Base-by-base conservation (phyloP, 2,888 invertebrate species). In the Abscondita cerata region DNA sequence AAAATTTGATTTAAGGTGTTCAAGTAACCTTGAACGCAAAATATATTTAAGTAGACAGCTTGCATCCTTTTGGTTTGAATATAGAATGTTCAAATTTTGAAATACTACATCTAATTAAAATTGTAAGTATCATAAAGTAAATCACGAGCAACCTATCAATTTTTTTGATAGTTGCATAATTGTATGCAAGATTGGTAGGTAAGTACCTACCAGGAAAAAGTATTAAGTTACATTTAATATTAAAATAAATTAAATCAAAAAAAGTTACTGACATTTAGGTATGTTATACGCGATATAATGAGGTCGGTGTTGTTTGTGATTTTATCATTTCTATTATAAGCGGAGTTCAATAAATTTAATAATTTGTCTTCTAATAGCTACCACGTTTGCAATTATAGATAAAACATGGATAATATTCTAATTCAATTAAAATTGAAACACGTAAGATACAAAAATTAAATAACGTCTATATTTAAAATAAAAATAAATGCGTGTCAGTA, bases 251-350 rank as follows among this genome's bases (percentile, higher is more conserved):
- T 11, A 48, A 54, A 47, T 54, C 53, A 47, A 54, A 62, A 64
- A 66, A 59, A 58, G 52, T 65, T 52, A 47, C 65, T 69, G 69
- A 69, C 69, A 69, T 69, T 69, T 69, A 68, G 57, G n/a, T n/a
- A n/a, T n/a, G 20, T 38, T 36, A 38, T 61, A 47, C 56, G 51
- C 25, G 2, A 6, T 6, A 25, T 66, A 69, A 69, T 69, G 69
- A 67, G 69, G 69, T 67, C 69, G 68, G 59, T 66, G 62, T 63
- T 61, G 58, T 60, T 63, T 61, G 64, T 61, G 67, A 56, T 67
- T 65, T 67, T 63, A 60, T 62, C 58, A 64, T 52, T 54, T 50
- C 48, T 50, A 54, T 58, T 62, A 41, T 50, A 63, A 31, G 52
- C 11, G 15, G 50, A 19, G 33, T 33, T 46, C 62, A 51, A 56